A percentile compares a stretch with the other conserved stretches of the same genome.
Evolutionary conservation across 2,888 invertebrate genomes (phyloP).

Genomic region (Pilophorus perplexus): DNA sequence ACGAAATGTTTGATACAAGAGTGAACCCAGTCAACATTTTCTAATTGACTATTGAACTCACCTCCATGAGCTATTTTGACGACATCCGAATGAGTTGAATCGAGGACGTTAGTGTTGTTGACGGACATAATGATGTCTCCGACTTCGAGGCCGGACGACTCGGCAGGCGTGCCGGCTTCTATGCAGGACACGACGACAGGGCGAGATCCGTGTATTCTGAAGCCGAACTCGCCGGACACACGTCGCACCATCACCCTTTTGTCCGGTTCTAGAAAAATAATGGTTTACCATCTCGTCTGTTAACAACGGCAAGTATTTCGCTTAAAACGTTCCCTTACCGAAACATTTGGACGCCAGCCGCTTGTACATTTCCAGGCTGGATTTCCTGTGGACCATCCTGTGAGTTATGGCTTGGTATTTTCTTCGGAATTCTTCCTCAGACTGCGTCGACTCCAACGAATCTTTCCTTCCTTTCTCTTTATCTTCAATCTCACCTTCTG

Average conservation of each 20-base stretch:
- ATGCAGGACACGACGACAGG: constrained; percentile 96
- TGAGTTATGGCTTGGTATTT: constrained; percentile 84
- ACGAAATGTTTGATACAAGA: too few relatives aligned
- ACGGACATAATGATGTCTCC: constrained; percentile 92
- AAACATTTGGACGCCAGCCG: constrained; percentile 78
- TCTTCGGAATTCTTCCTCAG: constrained; percentile 81
- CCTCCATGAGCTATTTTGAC: constrained; percentile 88
- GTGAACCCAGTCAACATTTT: too few relatives aligned
- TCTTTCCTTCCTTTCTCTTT: constrained; percentile 53
- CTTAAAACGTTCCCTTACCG: too few relatives aligned
- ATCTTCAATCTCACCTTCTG: constrained; percentile 48
- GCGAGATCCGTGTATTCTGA: constrained; percentile 90
- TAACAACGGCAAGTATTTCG: too few relatives aligned
- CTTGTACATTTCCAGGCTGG: constrained; percentile 85
- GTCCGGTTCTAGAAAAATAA: constrained; percentile 73
- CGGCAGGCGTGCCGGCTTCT: constrained; percentile 90
- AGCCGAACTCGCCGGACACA: constrained; percentile 79
- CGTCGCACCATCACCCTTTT: constrained; percentile 80
- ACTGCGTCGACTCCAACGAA: constrained; percentile 64
- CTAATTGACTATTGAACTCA: too few relatives aligned
- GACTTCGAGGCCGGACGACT: constrained; percentile 85
- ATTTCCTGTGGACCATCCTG: constrained; percentile 83
- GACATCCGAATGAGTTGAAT: constrained; percentile 89
- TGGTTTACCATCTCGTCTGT: too few relatives aligned
- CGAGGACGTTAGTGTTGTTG: constrained; percentile 85